Evolutionary conservation across 2,113 vertebrate species (phyloP).

Genomic region (Nesogale talazaci): DNA sequence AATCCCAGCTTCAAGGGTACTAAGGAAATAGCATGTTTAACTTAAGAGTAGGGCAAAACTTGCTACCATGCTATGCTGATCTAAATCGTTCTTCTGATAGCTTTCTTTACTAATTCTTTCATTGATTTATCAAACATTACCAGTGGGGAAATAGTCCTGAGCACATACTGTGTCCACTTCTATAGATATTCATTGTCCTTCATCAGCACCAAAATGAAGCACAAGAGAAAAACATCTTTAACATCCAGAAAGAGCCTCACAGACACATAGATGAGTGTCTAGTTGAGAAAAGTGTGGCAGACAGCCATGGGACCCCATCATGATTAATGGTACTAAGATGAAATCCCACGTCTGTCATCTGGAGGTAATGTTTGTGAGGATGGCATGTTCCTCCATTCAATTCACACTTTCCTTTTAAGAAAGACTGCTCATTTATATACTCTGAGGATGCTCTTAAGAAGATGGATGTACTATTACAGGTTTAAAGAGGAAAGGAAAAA

Average conservation of each 20-base stretch:
- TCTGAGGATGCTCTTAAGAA: constrained; percentile 66
- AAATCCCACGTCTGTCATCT: constrained; percentile 72
- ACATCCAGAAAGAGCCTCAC: background rate
- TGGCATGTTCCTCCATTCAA: constrained; percentile 73
- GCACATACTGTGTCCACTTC: background rate
- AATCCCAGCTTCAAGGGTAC: background rate
- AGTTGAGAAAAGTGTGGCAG: background rate
- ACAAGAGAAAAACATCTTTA: background rate
- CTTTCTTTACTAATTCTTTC: background rate
- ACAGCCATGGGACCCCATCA: background rate
- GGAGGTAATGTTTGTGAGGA: constrained; percentile 56
- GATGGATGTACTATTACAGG: constrained; percentile 41
- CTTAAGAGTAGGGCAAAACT: too few relatives aligned
- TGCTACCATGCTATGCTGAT: background rate
- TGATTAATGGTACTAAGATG: constrained; percentile 77
- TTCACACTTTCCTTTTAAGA: constrained; percentile 78
- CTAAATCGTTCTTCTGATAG: background rate
- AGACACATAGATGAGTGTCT: background rate
- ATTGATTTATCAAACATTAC: constrained; percentile 7
- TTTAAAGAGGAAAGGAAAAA: constrained; percentile 29
- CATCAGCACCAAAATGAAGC: background rate
- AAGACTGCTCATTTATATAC: constrained; percentile 79
- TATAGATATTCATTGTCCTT: background rate
- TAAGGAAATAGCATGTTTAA: background rate
- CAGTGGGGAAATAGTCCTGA: background rate